Percentiles rank a stretch among this genome's conserved stretches.
Evolutionary conservation across 2,888 invertebrate genomes (phyloP).

Genomic region (Drosophila mimica): DNA sequence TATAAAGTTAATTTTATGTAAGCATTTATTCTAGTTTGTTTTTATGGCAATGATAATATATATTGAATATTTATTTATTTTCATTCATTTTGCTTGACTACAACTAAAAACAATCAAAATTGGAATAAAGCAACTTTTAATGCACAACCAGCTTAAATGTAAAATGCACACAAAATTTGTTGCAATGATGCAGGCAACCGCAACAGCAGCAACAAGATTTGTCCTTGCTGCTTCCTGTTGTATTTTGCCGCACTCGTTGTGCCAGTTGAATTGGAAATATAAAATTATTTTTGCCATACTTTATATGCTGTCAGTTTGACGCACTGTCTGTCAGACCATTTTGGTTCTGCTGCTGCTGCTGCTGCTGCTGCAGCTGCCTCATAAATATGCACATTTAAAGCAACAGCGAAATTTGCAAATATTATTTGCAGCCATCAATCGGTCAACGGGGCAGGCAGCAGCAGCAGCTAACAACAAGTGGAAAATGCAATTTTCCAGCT

Average conservation of each 20-base stretch:
- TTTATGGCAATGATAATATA: background rate
- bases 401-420: conserved; percentile 50
- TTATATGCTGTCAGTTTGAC: conserved; percentile 5
- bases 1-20: conserved; percentile 10
- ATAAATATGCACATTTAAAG: conserved; percentile 67
- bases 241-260: conserved; percentile 13
- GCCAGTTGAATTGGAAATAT: conserved; percentile 7
- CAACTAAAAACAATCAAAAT: conserved; percentile 28
- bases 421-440: conserved; percentile 56
- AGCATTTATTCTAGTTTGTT: background rate
- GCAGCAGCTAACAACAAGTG: conserved; percentile 60
- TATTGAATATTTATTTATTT: conserved; percentile 2
- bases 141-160: conserved; percentile 45
- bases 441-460: conserved; percentile 8
- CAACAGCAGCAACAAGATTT: conserved; percentile 10
- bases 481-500: conserved; percentile 38
- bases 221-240: conserved; percentile 24
- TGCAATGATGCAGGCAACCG: conserved; percentile 21
- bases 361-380: conserved; percentile 20
- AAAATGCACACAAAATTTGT: conserved; percentile 31
- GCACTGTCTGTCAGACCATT: background rate
- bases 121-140: conserved; percentile 10
- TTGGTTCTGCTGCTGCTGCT: conserved; percentile 4
- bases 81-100: background rate
- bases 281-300: conserved; percentile 26